phyloP scores from a whole-genome alignment of 1,140 invertebrate species.

The Lepidurus arcticus region DNA sequence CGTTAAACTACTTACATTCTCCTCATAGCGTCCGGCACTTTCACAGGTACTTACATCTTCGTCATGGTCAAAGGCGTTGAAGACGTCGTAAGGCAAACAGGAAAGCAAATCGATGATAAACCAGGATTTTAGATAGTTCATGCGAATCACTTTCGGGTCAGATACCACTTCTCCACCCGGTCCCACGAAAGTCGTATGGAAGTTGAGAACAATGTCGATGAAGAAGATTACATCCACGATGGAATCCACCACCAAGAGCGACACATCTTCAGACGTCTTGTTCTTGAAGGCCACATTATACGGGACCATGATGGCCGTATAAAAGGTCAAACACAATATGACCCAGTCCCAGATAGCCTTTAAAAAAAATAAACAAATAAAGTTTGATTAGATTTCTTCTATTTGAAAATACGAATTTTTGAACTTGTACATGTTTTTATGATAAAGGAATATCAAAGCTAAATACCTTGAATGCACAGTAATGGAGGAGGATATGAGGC shows the following conservation, averaged over 20 bases:
- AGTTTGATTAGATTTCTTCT: too few relatives aligned
- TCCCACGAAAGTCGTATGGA: conserved; percentile 99
- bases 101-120: conserved; percentile 98
- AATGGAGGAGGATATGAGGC: conserved; percentile 93
- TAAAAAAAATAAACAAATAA: too few relatives aligned
- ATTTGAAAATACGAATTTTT: too few relatives aligned
- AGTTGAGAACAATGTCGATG: conserved; percentile 99
- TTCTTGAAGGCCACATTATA: conserved; percentile 99
- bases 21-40: conserved; percentile 36
- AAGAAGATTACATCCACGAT: conserved; percentile 99
- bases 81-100: conserved; percentile 99
- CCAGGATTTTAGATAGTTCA: conserved; percentile 99
- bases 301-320: conserved; percentile 99
- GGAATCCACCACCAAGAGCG: conserved; percentile 91
- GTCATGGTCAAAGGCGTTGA: conserved; percentile 99
- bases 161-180: conserved; percentile 96
- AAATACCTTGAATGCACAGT: conserved; percentile 76
- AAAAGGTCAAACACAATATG: conserved; percentile 98
- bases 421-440: too few relatives aligned
- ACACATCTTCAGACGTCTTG: conserved; percentile 98
- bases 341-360: conserved; percentile 99
- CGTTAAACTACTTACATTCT: conserved; percentile 39
- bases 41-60: conserved; percentile 75
- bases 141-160: conserved; percentile 93
- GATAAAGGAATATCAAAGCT: conserved; percentile 18